These are phyloP conservation scores for Eueremaeus valkanovi DNA, from an alignment of 2,888 invertebrate species.

Conservation along the genomic window DNA sequence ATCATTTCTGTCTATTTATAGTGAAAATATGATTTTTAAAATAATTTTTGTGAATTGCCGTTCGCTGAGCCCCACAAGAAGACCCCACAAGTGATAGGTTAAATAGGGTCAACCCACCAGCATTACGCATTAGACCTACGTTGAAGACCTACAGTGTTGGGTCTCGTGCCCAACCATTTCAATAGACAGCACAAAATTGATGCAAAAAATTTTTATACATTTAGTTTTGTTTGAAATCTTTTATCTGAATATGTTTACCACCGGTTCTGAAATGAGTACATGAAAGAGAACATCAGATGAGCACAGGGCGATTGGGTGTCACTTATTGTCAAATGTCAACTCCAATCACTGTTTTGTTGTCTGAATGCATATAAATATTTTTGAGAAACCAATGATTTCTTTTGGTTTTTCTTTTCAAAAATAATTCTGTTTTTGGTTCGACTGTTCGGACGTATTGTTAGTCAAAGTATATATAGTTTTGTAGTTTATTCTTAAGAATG, in stretches of 20 bases:
- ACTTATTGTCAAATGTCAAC: slow-evolving; percentile 20
- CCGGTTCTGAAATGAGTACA: neutral
- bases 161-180: neutral
- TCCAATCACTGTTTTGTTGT: slow-evolving; percentile 21
- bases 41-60: neutral
- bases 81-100: slow-evolving; percentile 20
- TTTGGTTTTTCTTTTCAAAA: slow-evolving; percentile 4
- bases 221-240: neutral
- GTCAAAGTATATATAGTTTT: slow-evolving; percentile 1
- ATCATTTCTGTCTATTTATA: too few relatives aligned
- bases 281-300: neutral
- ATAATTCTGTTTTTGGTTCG: neutral
- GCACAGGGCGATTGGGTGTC: neutral
- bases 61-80: neutral
- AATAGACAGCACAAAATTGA: neutral
- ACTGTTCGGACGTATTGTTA: neutral
- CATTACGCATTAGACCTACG: slow-evolving; percentile 1
- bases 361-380: neutral
- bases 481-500: slow-evolving; percentile 3
- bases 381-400: neutral
- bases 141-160: slow-evolving; percentile 9
- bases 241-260: slow-evolving; percentile 6
- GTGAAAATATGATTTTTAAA: neutral
- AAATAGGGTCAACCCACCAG: neutral
- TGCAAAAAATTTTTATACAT: neutral